A percentile compares a stretch with the other conserved stretches of the same genome.
Conservation (phyloP, 2,888 invertebrate species). For the Callyntrura guangdongensis region DNA sequence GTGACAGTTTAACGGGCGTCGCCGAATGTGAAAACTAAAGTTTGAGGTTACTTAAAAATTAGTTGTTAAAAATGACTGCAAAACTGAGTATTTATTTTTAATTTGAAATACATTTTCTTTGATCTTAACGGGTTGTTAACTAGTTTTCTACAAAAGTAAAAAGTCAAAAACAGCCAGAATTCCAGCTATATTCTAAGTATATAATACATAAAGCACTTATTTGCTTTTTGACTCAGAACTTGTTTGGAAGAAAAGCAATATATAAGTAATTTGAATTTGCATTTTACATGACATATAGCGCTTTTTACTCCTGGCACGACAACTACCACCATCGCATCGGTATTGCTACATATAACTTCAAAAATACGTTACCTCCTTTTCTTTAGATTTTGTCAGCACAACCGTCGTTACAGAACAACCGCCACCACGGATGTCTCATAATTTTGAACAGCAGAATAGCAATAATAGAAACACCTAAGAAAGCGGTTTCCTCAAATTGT, state of each 20-base stretch:
- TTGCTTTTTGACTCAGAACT: background rate
- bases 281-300: constrained; percentile 71
- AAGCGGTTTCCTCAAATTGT: too few species aligned
- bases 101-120: too few species aligned
- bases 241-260: constrained; percentile 13
- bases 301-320: background rate
- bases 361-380: background rate
- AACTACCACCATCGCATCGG: background rate
- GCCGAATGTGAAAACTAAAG: too few species aligned
- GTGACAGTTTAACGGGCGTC: too few species aligned
- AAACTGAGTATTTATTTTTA: too few species aligned
- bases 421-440: background rate
- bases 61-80: too few species aligned
- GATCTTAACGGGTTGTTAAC: too few species aligned
- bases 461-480: background rate
- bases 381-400: background rate
- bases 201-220: background rate
- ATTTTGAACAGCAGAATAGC: constrained; percentile 1
- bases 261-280: constrained; percentile 74
- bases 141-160: too few species aligned
- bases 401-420: background rate
- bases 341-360: background rate
- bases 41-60: too few species aligned
- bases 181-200: too few species aligned
- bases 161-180: too few species aligned